A percentile compares a stretch with the other conserved stretches of the same genome.
phyloP scores from a whole-genome alignment of 1,140 invertebrate genomes.

The Drosophila mayri region DNA sequence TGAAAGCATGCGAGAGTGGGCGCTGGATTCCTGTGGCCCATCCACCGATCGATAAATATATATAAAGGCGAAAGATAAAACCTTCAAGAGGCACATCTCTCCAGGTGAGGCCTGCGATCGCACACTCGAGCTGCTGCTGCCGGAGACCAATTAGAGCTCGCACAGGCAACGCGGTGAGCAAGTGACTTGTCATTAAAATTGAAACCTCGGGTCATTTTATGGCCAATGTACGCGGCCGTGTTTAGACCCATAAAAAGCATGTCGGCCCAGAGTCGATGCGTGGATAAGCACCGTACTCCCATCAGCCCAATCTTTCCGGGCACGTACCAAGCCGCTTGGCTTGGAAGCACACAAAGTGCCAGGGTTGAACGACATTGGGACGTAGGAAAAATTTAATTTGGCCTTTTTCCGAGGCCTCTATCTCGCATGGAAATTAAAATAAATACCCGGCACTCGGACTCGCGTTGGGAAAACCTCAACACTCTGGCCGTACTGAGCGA shows the following conservation, averaged over 20 bases:
- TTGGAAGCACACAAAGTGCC: constrained; percentile 12
- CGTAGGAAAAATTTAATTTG: constrained; percentile 55
- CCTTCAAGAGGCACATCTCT: background rate
- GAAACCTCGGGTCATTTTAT: constrained; percentile 75
- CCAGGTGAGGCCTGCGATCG: constrained; percentile 5
- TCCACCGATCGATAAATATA: constrained; percentile 65
- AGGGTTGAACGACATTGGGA: constrained; percentile 74
- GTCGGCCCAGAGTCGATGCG: constrained; percentile 36
- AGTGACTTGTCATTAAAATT: constrained; percentile 80
- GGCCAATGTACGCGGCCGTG: constrained; percentile 51
- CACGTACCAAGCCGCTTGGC: constrained; percentile 65
- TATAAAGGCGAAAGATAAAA: constrained; percentile 12
- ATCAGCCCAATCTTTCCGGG: constrained; percentile 44
- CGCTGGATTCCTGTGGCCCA: constrained; percentile 16
- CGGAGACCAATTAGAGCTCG: constrained; percentile 52
- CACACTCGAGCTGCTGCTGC: constrained; percentile 7
- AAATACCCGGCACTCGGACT: constrained; percentile 54
- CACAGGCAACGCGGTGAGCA: constrained; percentile 40
- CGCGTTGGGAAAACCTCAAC: constrained; percentile 18
- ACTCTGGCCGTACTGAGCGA: constrained; percentile 36
- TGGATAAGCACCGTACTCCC: constrained; percentile 55
- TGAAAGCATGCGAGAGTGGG: constrained; percentile 32
- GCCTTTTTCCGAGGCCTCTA: constrained; percentile 30
- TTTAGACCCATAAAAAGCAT: constrained; percentile 52
- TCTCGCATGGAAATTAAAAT: constrained; percentile 65